Evolutionary conservation across 1,140 invertebrate genomes (phyloP).

Genomic region (Cylas formicarius): DNA sequence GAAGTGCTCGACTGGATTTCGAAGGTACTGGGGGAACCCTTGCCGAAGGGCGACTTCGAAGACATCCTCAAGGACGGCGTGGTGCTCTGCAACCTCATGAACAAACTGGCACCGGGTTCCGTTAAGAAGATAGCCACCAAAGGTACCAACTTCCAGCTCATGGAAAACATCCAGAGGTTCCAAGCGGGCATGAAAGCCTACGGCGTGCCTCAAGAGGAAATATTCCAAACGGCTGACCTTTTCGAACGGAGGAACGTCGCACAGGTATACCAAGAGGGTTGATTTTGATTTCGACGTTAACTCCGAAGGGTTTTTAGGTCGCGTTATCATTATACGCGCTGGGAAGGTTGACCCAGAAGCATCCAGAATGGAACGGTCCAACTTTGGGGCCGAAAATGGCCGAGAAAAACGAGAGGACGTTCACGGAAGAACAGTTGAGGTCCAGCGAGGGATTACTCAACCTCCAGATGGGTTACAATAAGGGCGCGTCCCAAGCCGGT

Average conservation of each 20-base stretch:
- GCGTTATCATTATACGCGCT: slow-evolving; percentile 34
- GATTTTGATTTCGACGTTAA: neutral
- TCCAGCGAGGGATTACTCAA: slow-evolving; percentile 85
- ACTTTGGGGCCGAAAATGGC: slow-evolving; percentile 89
- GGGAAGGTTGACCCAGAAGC: slow-evolving; percentile 75
- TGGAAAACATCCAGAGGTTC: slow-evolving; percentile 98
- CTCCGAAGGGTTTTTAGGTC: slow-evolving; percentile 31
- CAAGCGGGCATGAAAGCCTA: slow-evolving; percentile 89
- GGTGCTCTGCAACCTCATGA: slow-evolving; percentile 88
- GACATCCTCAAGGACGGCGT: slow-evolving; percentile 89
- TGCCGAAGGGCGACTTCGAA: slow-evolving; percentile 78
- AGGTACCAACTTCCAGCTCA: slow-evolving; percentile 95
- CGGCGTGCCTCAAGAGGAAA: slow-evolving; percentile 92
- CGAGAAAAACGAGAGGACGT: slow-evolving; percentile 86
- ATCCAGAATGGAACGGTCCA: slow-evolving; percentile 87
- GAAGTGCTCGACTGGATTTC: slow-evolving; percentile 90
- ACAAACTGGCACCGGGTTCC: slow-evolving; percentile 89
- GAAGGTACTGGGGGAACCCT: slow-evolving; percentile 75
- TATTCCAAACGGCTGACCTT: slow-evolving; percentile 97
- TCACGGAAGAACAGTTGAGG: slow-evolving; percentile 90
- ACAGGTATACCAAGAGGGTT: slow-evolving; percentile 64
- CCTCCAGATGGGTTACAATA: slow-evolving; percentile 96
- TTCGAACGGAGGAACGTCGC: slow-evolving; percentile 95
- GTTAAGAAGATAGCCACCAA: slow-evolving; percentile 94
- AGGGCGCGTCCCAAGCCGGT: slow-evolving; percentile 80